phyloP scores from a whole-genome alignment of 1,140 invertebrate genomes.

The Oedothorax gibbosus region DNA sequence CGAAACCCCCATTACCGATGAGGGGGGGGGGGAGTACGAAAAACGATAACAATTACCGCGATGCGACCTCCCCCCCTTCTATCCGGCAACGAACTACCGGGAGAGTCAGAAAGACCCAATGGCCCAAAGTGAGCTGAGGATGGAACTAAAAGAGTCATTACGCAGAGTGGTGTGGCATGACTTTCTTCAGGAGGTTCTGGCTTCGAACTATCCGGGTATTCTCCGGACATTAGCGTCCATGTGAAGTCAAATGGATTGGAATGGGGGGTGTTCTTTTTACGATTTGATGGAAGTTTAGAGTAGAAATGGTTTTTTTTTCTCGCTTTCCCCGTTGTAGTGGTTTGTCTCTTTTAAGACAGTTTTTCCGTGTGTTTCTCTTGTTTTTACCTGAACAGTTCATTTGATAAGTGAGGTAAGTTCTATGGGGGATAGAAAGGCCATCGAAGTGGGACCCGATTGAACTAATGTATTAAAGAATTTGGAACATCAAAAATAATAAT shows the following conservation, averaged over 20 bases:
- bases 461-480: too few species aligned
- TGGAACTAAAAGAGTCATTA: conserved; percentile 46
- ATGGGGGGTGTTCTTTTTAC: conserved; percentile 31
- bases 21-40: conserved; percentile 36
- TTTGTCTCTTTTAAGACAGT: not conserved
- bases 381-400: not conserved
- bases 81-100: conserved; percentile 36
- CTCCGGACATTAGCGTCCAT: conserved; percentile 60
- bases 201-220: conserved; percentile 38
- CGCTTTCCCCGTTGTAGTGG: not conserved
- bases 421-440: too few species aligned
- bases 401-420: too few species aligned
- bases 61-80: not conserved
- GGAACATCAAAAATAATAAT: too few species aligned
- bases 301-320: conserved; percentile 23
- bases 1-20: conserved; percentile 55
- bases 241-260: conserved; percentile 58
- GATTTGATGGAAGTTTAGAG: conserved; percentile 45
- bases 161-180: conserved; percentile 36
- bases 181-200: not conserved
- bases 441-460: too few species aligned
- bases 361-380: conserved; percentile 1
- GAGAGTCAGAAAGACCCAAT: conserved; percentile 25
- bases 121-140: conserved; percentile 38
- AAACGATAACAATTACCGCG: conserved; percentile 59